Percentiles rank a stretch among this genome's conserved stretches.
phyloP scores from a whole-genome alignment of 2,888 invertebrate species.

The Monochamus alternatus region DNA sequence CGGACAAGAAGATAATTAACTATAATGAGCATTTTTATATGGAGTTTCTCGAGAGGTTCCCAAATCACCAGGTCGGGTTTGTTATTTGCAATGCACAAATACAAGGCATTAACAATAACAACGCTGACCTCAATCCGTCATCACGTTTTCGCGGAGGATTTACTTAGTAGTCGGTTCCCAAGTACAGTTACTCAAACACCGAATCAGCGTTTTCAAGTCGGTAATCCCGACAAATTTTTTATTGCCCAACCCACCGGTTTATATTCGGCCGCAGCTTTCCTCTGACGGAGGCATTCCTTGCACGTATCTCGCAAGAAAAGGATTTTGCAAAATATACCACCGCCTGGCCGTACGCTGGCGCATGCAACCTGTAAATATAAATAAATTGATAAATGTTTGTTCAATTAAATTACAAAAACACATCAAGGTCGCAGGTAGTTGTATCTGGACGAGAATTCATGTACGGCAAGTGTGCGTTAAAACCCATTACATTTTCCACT shows the following conservation, averaged over 20 bases:
- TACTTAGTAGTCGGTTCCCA: neutral
- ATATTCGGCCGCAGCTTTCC: neutral
- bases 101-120: constrained; percentile 11
- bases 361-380: constrained; percentile 8
- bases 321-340: neutral
- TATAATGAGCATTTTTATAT: too few relatives aligned
- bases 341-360: neutral
- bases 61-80: neutral
- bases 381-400: constrained; percentile 16
- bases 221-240: neutral
- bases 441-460: constrained; percentile 11
- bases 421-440: constrained; percentile 4
- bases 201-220: neutral
- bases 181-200: neutral
- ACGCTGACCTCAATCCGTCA: constrained; percentile 18
- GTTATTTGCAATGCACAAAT: neutral
- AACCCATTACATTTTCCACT: neutral
- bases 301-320: neutral
- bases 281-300: neutral
- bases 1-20: too few relatives aligned
- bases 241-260: neutral
- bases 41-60: neutral
- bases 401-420: constrained; percentile 20
- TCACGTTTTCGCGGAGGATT: neutral
- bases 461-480: neutral